Percentiles rank a stretch among this genome's conserved stretches.
Evolutionary conservation across 2,113 vertebrate genomes (phyloP).

Genomic region (Nanorana parkeri): DNA sequence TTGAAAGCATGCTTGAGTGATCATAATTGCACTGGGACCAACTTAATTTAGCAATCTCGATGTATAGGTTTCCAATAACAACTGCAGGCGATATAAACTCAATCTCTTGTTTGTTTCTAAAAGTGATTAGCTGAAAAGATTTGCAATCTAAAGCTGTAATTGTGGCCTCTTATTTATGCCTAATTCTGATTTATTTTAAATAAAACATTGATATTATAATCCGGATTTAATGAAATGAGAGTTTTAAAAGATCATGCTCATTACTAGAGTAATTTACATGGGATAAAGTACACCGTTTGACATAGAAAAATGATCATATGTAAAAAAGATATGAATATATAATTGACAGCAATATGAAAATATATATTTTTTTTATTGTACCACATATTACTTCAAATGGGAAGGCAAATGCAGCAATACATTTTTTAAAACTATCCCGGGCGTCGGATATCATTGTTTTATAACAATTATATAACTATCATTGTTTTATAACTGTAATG

Average conservation of each 20-base stretch:
- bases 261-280: conserved; percentile 11
- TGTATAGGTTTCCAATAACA: conserved; percentile 80
- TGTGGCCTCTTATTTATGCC: conserved; percentile 74
- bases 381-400: too few species aligned
- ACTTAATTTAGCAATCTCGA: conserved; percentile 78
- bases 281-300: conserved; percentile 2
- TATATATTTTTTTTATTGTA: too few species aligned
- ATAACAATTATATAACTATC: too few species aligned
- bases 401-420: too few species aligned
- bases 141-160: conserved; percentile 77
- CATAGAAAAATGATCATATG: conserved; percentile 1
- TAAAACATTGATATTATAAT: conserved; percentile 60
- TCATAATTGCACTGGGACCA: conserved; percentile 80
- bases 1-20: conserved; percentile 81
- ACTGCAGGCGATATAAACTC: conserved; percentile 77
- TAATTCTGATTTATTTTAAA: conserved; percentile 74
- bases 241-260: conserved; percentile 53
- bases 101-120: conserved; percentile 75
- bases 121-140: conserved; percentile 79
- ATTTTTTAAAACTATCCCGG: too few species aligned
- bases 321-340: background rate
- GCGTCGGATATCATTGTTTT: too few species aligned
- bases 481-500: too few species aligned
- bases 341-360: too few species aligned
- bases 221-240: conserved; percentile 62